Evolutionary conservation across 1,140 invertebrate species (phyloP), one percentile per base, ranked within the genome.

Genomic region (Scaptodrosophila lebanonensis): DNA sequence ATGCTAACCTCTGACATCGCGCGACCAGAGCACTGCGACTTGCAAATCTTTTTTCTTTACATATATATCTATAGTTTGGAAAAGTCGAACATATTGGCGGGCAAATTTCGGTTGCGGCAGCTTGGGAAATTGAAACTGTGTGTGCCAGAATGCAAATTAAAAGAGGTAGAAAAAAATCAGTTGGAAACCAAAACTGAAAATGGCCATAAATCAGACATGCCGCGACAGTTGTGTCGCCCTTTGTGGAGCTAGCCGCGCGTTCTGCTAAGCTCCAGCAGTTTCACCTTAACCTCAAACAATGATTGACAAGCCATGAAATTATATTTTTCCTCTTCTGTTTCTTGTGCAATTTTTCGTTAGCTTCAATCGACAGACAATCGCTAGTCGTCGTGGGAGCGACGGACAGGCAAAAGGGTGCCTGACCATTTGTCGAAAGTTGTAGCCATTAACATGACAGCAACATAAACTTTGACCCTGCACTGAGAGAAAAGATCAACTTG

Each of bases 281-380:
- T n/a, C n/a, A n/a, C n/a, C n/a, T 62, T 42, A 17, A 7, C 11
- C 17, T 16, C 11, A n/a, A 48, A 32, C 53, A 66, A 22, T 75
- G 72, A 76, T 66, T 66, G 71, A 76, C 71, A 71, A 51, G 52
- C 62, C 72, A 77, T 76, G 72, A 76, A 76, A 77, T 76, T 66
- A 61, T 39, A 62, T 66, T 76, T 62, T 59, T 22, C 25, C 58
- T 38, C n/a, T n/a, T n/a, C n/a, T n/a, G n/a, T n/a, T n/a, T n/a
- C n/a, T n/a, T n/a, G n/a, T n/a, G n/a, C n/a, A n/a, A n/a, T n/a
- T n/a, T n/a, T n/a, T n/a, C n/a, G n/a, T n/a, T n/a, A n/a, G n/a
- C n/a, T n/a, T n/a, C n/a, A n/a, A n/a, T n/a, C n/a, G n/a, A n/a
- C n/a, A n/a, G 35, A 33, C 49, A 35, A 33, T 47, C 58, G 30